Conservation (phyloP, 2,797 vertebrate species). For the Tenualosa thibaudeaui region DNA sequence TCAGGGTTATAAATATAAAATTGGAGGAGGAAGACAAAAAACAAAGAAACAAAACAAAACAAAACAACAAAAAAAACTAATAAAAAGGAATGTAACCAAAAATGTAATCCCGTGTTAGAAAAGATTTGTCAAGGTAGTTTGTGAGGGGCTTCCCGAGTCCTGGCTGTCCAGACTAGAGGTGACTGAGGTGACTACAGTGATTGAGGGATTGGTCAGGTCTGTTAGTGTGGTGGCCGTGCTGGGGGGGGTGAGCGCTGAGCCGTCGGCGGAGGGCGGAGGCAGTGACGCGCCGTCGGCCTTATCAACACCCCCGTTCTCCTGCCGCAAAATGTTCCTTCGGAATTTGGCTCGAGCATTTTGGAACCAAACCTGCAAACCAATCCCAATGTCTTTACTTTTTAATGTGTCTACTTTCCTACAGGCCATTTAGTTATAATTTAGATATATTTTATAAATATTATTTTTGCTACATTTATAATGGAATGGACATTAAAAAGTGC, state of each 20-base stretch:
- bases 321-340: conserved; percentile 99
- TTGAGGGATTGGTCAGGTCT: conserved; percentile 99
- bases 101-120: conserved; percentile 86
- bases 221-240: conserved; percentile 98
- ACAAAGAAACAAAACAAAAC: conserved; percentile 32
- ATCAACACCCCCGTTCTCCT: conserved; percentile 99
- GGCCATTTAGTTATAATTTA: conserved; percentile 31
- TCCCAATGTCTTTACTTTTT: conserved; percentile 94
- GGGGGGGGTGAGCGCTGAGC: conserved; percentile 95
- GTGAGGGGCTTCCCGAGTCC: conserved; percentile 97
- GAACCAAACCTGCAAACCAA: conserved; percentile 99
- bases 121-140: conserved; percentile 99
- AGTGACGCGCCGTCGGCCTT: conserved; percentile 98
- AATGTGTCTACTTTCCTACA: conserved; percentile 55
- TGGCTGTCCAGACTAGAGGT: conserved; percentile 99
- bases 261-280: conserved; percentile 95
- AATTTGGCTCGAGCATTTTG: conserved; percentile 99
- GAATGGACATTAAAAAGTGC: neutral
- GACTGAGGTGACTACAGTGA: conserved; percentile 97
- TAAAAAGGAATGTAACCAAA: conserved; percentile 51
- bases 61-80: conserved; percentile 60
- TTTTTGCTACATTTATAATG: neutral
- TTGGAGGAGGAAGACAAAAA: conserved; percentile 45
- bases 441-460: neutral
- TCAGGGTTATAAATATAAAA: conserved; percentile 9